Conservation (phyloP, 2,888 invertebrate species). For the Lissocephala sabroskyi region DNA sequence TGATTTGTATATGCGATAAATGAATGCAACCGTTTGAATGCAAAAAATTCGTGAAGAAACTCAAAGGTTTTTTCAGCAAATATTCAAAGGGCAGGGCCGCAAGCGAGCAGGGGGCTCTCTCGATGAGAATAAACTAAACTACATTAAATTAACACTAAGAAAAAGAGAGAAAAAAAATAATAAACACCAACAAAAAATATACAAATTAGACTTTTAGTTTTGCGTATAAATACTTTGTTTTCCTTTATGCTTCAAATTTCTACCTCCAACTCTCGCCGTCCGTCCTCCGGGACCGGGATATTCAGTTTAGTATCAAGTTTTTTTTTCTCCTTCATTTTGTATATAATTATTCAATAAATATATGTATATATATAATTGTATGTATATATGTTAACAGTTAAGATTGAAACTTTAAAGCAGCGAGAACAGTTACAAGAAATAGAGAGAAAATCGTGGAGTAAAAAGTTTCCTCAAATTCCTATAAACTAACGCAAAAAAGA, state of each 20-base stretch:
- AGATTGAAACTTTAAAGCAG: conserved; percentile 44
- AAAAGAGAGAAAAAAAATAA: no score
- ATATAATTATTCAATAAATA: conserved; percentile 39
- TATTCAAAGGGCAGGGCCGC: conserved; percentile 11
- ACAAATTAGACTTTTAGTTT: conserved; percentile 20
- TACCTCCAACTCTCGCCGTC: no score
- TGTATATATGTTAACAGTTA: conserved; percentile 42
- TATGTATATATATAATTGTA: conserved; percentile 22
- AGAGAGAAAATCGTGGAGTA: no score
- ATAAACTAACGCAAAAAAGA: no score
- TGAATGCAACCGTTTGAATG: conserved; percentile 59
- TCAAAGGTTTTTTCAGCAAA: conserved; percentile 17
- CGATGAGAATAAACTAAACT: no score
- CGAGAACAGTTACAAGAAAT: conserved; percentile 49
- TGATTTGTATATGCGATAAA: conserved; percentile 25
- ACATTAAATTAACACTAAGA: conserved; percentile 20
- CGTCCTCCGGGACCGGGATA: no score
- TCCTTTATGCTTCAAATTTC: conserved; percentile 9
- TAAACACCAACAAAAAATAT: conserved; percentile 19
- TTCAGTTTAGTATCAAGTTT: no score
- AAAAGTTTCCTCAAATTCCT: no score
- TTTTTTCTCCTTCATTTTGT: conserved; percentile 17
- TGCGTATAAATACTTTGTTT: conserved; percentile 28
- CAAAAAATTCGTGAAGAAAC: conserved; percentile 40
- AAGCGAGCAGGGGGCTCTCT: no score